Percentiles rank a stretch among this genome's conserved stretches.
phyloP scores from a whole-genome alignment of 2,888 invertebrate species.

The Eupithecia inturbata region DNA sequence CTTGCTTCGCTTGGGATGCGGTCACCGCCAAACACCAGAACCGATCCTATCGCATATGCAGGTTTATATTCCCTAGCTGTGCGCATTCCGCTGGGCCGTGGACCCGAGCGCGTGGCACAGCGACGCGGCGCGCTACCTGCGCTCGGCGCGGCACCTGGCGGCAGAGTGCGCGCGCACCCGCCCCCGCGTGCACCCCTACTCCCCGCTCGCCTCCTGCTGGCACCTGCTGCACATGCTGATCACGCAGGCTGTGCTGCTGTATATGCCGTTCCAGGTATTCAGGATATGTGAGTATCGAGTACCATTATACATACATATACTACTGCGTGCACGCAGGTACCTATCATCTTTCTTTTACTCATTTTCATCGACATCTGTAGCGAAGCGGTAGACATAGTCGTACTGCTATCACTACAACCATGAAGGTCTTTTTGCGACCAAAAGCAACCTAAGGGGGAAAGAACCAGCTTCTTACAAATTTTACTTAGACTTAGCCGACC shows the following conservation, averaged over 20 bases:
- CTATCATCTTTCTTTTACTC: neutral
- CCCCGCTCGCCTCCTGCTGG: constrained; percentile 61
- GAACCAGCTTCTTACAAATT: too few species aligned
- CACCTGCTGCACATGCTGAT: constrained; percentile 50
- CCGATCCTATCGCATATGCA: neutral
- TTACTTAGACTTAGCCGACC: too few species aligned
- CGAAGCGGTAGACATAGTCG: neutral
- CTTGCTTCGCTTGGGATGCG: neutral
- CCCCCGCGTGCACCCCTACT: constrained; percentile 63
- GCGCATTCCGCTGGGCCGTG: constrained; percentile 34
- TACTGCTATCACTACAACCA: neutral
- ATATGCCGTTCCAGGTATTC: constrained; percentile 65
- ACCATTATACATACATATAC: neutral
- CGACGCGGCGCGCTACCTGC: constrained; percentile 52
- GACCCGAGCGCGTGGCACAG: constrained; percentile 58
- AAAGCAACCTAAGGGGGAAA: too few species aligned
- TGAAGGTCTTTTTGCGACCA: neutral
- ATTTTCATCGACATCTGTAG: too few species aligned
- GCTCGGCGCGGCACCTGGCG: constrained; percentile 57
- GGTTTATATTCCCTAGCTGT: neutral
- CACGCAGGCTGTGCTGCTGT: constrained; percentile 49
- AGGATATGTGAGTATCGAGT: constrained; percentile 53
- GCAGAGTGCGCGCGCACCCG: constrained; percentile 54
- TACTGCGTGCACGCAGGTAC: neutral
- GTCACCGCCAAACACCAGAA: neutral